Evolutionary conservation across 1,140 invertebrate species (phyloP), one percentile per base, ranked within the genome.

Genomic region (Drosophila burlai): DNA sequence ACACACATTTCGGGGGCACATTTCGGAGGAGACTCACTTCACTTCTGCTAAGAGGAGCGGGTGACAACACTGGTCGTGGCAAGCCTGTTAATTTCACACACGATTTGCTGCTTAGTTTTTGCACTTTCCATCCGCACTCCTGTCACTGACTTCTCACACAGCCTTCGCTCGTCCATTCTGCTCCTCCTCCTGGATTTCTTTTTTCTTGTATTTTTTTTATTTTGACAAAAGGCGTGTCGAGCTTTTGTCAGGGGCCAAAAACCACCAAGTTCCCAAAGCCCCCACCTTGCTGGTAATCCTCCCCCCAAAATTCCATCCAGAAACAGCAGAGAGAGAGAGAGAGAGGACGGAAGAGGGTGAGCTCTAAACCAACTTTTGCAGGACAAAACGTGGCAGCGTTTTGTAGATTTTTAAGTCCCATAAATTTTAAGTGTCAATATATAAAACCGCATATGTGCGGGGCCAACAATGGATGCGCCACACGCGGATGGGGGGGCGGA

Each of bases 381-480:
- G 74, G 73, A 76, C 74, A 76, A 79, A 79, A 79, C 50, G 76
- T 62, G 76, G 76, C 65, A 78, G 75, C 76, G 76, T 79, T 79
- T 79, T 79, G 75, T 78, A 79, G 76, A 79, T 79, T 79, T 73
- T 79, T 72, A 79, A 79, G 76, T 79, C 76, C 76, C 76, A 79
- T 79, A 79, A 79, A 79, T 79, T 79, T 79, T 54, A 79, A 79
- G 76, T 79, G 76, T 79, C 76, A 79, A 79, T 79, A 79, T 79
- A 79, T 79, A 79, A 79, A 79, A 79, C 76, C 76, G 76, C 76
- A 79, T 79, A 79, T 79, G 76, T 79, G 76, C 66, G 76, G 69
- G 69, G 75, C 75, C 66, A 79, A 54, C 75, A 78, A 72, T 79
- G 75, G 58, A 67, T 57, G 47, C 36, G 57, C 57, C 34, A 52